Evolutionary conservation across 2,888 invertebrate genomes (phyloP), one percentile per base, ranked within the genome.

Genomic region (Cataglyphis cursor): DNA sequence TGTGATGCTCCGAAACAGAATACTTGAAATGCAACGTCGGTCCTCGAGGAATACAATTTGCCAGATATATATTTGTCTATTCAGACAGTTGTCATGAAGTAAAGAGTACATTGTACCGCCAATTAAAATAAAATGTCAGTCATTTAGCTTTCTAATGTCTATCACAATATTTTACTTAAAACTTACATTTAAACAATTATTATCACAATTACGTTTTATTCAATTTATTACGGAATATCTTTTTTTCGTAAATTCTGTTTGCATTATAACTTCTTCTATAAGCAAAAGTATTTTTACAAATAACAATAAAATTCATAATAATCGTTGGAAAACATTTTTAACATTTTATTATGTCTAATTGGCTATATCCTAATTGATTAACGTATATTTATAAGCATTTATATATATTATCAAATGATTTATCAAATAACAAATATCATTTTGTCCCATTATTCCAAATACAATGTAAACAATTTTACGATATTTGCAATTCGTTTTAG

Each of bases 31-130:
- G 73, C 15, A 64, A 75, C 28, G 75, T 41, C 10, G 28, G 28
- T 75, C 74, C 28, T 41, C 28, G 15, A 73, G 75, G 62, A 54
- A 81, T 72, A 72, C 8, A 21, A 5, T 31, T 80, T 44, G 44
- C 6, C 59, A 35, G 12, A 44, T 72, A 28, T 12, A 48, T 41
- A 57, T 68, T 54, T 31, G 15, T 41, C 15, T n/a, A 12, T 51
- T 12, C 6, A n/a, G n/a, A 10, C 12, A 21, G 18, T 18, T 44
- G 21, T 10, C 9, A 48, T 24, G 48, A 66, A 5, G 5, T 48
- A 28, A 18, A 18, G 6, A 24, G 5, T 41, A 64, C 21, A 5
- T 18, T 48, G 8, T 51, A 41, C 12, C 15, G 5, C 3, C 21
- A 51, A 15, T 41, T 54, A 57, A 54, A 68, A 54, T 38, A 68